Evolutionary conservation across 2,888 invertebrate genomes (phyloP), one percentile per base, ranked within the genome.

Genomic region (Ectobius pallidus): DNA sequence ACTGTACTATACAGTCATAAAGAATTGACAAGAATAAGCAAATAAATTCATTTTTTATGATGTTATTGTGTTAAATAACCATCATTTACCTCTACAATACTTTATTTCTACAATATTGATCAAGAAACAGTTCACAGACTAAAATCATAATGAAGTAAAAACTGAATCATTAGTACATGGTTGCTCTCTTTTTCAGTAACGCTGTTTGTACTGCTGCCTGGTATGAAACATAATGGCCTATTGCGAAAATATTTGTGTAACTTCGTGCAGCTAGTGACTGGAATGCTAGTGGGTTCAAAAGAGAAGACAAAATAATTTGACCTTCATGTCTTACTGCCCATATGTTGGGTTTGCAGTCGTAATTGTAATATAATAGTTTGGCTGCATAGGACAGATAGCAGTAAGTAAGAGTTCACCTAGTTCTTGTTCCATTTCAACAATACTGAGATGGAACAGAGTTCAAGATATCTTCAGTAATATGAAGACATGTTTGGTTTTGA

Each of bases 191-290:
- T 78, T 77, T 20, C 76, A 79, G 78, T 76, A 25, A 76, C 77
- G 16, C 34, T 69, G 39, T 9, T 74, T 30, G 49, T 79, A 11
- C 58, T 79, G 70, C 62, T 78, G 9, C 79, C 79, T 62, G 79
- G 79, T 3, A 63, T 79, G 73, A 75, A 76, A 49, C 78, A 78
- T 70, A 74, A 76, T 68, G 78, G 78, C 18, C 61, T 77, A 20
- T 46, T 79, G n/a, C 73, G 78, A 25, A 76, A 77, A 67, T 78
- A 78, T 61, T 42, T 69, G 20, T 25, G 32, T 46, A 55, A 68
- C 62, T 27, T 61, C 27, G 32, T 46, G 44, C n/a, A 49, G 16
- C 30, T 61, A 16, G 22, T 39, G 39, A 7, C 49, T 32, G 68
- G 39, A 46, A 55, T 30, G 16, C 34, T 70, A 20, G 39, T n/a